Evolutionary conservation across 2,888 invertebrate genomes (phyloP).

Genomic region (Apamea epomidion): DNA sequence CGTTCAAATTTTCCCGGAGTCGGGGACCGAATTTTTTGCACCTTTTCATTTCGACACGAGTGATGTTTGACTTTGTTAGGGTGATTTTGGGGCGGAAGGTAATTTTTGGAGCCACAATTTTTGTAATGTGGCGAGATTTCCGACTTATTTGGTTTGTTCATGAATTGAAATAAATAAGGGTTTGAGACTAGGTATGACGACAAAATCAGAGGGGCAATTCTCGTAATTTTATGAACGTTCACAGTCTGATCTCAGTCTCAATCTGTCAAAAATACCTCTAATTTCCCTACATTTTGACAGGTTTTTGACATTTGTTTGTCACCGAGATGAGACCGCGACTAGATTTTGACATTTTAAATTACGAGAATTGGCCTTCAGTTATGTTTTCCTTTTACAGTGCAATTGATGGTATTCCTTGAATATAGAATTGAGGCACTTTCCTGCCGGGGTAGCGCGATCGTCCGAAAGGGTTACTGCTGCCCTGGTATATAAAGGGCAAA

Average conservation of each 20-base stretch:
- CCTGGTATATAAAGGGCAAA: no score
- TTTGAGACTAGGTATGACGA: background rate
- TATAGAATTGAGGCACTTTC: no score
- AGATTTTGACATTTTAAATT: no score
- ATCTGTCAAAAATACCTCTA: no score
- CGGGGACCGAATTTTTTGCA: constrained; percentile 17
- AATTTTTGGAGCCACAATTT: constrained; percentile 8
- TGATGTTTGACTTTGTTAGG: constrained; percentile 23
- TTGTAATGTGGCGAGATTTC: background rate
- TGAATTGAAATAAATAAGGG: background rate
- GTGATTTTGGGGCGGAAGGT: constrained; percentile 6
- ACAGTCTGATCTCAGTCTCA: no score
- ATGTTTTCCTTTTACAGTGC: background rate
- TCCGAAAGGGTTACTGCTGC: no score
- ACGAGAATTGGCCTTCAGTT: no score
- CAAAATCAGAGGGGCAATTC: background rate
- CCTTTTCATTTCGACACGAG: constrained; percentile 31
- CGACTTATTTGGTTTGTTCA: constrained; percentile 18
- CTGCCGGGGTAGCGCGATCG: no score
- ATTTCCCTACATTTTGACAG: no score
- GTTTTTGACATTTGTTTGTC: no score
- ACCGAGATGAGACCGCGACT: no score
- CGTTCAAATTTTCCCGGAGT: constrained; percentile 9
- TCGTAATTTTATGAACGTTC: no score
- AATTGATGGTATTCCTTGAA: background rate